Evolutionary conservation across 2,113 vertebrate genomes (phyloP).

Genomic region (Rutilus rutilus): DNA sequence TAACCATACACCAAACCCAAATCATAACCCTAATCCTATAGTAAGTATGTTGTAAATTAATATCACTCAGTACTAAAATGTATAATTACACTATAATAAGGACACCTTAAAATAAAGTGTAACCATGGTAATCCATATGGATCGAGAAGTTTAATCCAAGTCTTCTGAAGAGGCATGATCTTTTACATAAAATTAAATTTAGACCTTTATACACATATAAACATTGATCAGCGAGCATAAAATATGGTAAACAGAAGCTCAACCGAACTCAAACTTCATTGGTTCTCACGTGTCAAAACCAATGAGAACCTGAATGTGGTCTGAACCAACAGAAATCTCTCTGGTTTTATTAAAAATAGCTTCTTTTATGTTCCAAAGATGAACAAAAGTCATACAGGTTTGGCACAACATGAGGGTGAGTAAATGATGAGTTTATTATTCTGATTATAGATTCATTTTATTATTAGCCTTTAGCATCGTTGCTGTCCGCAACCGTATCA

Average conservation of each 20-base stretch:
- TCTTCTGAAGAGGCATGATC: not conserved
- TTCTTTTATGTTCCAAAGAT: not conserved
- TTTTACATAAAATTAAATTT: not conserved
- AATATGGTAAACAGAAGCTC: not conserved
- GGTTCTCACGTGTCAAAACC: not conserved
- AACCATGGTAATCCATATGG: no score
- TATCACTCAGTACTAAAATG: no score
- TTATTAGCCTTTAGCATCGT: not conserved
- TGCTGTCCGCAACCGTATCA: not conserved
- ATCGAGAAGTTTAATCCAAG: not conserved
- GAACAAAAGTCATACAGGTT: not conserved
- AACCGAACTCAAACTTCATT: not conserved
- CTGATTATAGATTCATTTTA: not conserved
- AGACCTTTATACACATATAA: not conserved
- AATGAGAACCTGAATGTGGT: not conserved
- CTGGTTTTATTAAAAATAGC: not conserved
- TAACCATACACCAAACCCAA: no score
- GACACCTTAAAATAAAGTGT: no score
- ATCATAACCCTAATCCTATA: no score
- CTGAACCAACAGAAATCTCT: not conserved
- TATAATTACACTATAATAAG: no score
- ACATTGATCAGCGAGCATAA: not conserved
- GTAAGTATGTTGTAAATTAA: no score
- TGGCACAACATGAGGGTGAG: not conserved
- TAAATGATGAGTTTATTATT: not conserved